Percentiles rank a stretch among this genome's conserved stretches.
Evolutionary conservation across 2,797 vertebrate genomes (phyloP).

Genomic region (Eurystomus glaucurus): DNA sequence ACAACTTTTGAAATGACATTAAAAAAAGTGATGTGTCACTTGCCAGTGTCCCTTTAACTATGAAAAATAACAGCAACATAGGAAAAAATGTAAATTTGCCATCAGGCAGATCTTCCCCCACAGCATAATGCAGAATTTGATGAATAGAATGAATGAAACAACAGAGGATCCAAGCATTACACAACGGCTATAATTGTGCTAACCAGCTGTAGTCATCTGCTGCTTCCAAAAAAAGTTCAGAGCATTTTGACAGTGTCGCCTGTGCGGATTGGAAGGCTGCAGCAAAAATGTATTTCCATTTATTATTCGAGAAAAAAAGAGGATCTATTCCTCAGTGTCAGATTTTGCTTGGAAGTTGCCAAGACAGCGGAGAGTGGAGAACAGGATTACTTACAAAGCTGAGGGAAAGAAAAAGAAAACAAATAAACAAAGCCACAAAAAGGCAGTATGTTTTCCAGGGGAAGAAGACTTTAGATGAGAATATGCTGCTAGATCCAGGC

Average conservation of each 20-base stretch:
- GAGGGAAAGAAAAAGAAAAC: not conserved
- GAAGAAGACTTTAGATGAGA: conserved; percentile 6
- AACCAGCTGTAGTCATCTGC: conserved; percentile 79
- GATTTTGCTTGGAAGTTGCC: conserved; percentile 66
- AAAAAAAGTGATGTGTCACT: conserved; percentile 64
- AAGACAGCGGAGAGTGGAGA: not conserved
- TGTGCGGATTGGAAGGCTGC: conserved; percentile 55
- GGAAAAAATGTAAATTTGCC: conserved; percentile 66
- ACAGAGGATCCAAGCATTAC: conserved; percentile 71
- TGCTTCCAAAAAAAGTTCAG: conserved; percentile 74
- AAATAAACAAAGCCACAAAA: not conserved
- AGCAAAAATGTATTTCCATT: conserved; percentile 68
- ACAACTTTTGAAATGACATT: conserved; percentile 25
- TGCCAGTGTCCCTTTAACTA: conserved; percentile 54
- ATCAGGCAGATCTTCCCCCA: conserved; percentile 36
- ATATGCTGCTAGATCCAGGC: not conserved
- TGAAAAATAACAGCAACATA: conserved; percentile 58
- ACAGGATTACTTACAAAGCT: not conserved
- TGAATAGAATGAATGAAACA: conserved; percentile 78
- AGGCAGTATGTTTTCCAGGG: not conserved
- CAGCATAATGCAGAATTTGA: conserved; percentile 50
- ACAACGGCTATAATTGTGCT: conserved; percentile 75
- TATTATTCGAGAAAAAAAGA: conserved; percentile 11
- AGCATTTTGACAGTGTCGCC: conserved; percentile 64
- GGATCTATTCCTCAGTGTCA: conserved; percentile 33